phyloP scores from a whole-genome alignment of 2,888 invertebrate species.

The Calliopum simillimum region DNA sequence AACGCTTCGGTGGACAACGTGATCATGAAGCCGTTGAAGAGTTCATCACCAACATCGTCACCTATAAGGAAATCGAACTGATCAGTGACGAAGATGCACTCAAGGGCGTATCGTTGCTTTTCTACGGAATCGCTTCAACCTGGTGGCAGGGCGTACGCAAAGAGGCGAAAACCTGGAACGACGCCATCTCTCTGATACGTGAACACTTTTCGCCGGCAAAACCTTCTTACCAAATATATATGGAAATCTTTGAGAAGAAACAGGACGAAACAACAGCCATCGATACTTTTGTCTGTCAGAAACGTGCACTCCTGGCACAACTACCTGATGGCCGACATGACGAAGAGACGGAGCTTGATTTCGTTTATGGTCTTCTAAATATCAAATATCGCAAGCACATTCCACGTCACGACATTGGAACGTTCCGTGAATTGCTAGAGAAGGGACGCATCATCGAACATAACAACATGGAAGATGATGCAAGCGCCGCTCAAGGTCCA shows the following conservation, averaged over 20 bases:
- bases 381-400: constrained; percentile 62
- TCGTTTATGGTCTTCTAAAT: constrained; percentile 60
- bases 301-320: constrained; percentile 62
- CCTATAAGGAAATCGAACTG: constrained; percentile 60
- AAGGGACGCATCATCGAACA: constrained; percentile 62
- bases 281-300: constrained; percentile 60
- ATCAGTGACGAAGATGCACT: constrained; percentile 62
- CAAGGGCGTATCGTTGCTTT: constrained; percentile 59
- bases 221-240: constrained; percentile 62
- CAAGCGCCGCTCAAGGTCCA: constrained; percentile 42
- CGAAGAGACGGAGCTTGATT: constrained; percentile 60
- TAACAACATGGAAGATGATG: constrained; percentile 53
- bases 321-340: constrained; percentile 61
- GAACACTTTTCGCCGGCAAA: constrained; percentile 63
- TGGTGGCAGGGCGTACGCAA: constrained; percentile 65
- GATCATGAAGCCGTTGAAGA: constrained; percentile 62
- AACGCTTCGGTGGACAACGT: constrained; percentile 57
- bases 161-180: constrained; percentile 62
- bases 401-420: constrained; percentile 53
- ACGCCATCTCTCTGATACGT: constrained; percentile 58
- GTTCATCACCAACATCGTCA: constrained; percentile 58
- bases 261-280: constrained; percentile 55
- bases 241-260: constrained; percentile 61
- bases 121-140: constrained; percentile 58
- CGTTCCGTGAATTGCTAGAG: constrained; percentile 61